Base-by-base conservation (phyloP, 1,140 invertebrate species). In the Drosophila sulfurigaster region DNA sequence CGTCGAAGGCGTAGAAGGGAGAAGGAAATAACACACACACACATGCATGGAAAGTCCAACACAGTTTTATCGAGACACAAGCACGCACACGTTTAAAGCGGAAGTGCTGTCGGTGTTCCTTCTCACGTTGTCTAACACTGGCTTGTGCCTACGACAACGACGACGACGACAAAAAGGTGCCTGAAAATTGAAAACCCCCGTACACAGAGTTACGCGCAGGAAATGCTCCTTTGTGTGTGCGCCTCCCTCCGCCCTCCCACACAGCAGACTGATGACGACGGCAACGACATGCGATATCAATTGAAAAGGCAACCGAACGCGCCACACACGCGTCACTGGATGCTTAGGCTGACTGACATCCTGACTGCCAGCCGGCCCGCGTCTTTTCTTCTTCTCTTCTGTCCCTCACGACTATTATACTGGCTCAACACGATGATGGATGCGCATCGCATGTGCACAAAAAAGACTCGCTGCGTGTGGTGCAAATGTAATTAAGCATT, bases 401-500 rank as follows among this genome's bases (percentile, higher is more conserved):
- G 11, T 8, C 6, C 7, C 8, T 10, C 10, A n/a, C 35, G 52
- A 63, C 78, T 70, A 66, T 79, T 86, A 81, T 73, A 28, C 77
- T 58, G 68, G 60, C 28, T 25, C 35, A 28, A 25, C 45, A 52
- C 65, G 49, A 52, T 87, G 83, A 87, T 87, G 83, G 74, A 87
- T 87, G 79, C 64, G 64, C 79, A 79, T 72, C 72, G 79, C 72
- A 64, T 74, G 66, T 66, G 75, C 58, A 79, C 43, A 51, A 58
- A 79, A 48, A 51, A 58, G 59, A 51, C 51, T 28, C 43, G 58
- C 56, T 79, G 72, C 80, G 81, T 83, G 81, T 62, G 70, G 16
- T 65, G 81, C 74, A 89, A 89, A 88, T 89, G 83, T 89, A 89
- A 88, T 88, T 88, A 88, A 85, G 85, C 85, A 73, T 80, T 88